These are phyloP conservation scores for Ursus arctos DNA, from an alignment of 2,113 vertebrate species.

Conservation along the genomic window DNA sequence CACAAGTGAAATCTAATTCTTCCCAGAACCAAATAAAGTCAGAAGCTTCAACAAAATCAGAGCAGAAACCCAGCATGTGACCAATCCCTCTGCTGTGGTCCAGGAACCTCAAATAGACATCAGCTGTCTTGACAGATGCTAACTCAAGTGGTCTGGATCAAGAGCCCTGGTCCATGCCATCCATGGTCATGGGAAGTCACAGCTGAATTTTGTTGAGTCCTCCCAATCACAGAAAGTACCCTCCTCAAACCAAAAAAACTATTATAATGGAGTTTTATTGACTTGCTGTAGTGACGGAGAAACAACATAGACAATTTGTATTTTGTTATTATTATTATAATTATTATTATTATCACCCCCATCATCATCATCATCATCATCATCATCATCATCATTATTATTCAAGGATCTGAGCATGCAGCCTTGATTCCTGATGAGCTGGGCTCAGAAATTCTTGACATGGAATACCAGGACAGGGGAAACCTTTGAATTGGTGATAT, in stretches of 20 bases:
- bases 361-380: too few relatives aligned
- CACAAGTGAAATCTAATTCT: background rate
- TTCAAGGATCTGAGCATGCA: background rate
- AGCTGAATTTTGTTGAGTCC: background rate
- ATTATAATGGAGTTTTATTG: background rate
- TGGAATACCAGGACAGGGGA: background rate
- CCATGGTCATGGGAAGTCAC: background rate
- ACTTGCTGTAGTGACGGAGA: background rate
- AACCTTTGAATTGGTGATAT: background rate
- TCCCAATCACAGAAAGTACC: background rate
- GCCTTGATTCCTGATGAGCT: background rate
- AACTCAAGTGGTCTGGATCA: too few relatives aligned
- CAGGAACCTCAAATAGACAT: background rate
- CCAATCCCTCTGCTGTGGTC: background rate
- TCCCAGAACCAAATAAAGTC: background rate
- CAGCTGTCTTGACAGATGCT: too few relatives aligned
- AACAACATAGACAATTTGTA: background rate
- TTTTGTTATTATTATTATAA: background rate
- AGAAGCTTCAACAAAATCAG: background rate
- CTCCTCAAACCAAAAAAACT: background rate
- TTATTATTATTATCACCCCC: background rate
- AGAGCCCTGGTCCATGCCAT: background rate
- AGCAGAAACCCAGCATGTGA: background rate
- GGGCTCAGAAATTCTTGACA: background rate
- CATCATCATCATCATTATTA: too few relatives aligned